Base-by-base conservation (phyloP, 2,797 vertebrate genomes). In the Alauda arvensis region DNA sequence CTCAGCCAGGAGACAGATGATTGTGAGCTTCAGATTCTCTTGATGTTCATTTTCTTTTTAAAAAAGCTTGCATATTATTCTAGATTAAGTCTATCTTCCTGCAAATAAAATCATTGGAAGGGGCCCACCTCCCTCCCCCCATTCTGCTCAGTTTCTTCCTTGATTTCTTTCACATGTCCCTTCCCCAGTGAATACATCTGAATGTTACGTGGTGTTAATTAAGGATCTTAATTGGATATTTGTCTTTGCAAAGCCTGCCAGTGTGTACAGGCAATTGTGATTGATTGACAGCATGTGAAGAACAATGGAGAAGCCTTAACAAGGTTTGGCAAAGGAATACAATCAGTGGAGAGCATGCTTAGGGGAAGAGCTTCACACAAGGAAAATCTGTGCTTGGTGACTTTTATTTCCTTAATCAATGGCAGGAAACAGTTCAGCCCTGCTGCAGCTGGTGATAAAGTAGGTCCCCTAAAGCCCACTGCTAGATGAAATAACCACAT, bases 61-160 rank as follows among this genome's bases (percentile, higher is more conserved):
- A 86, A 56, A 5, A 24, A 87, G 40, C 83, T 87, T 90, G 60
- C 67, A 46, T 91, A 78, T 86, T 86, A 93, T 93, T 89, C 57
- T 60, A 69, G 56, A 70, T 91, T 93, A 91, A 93, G 92, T 90
- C 88, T 79, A 87, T 87, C 57, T 81, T 91, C 89, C 61, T 81
- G 70, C 49, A 88, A 87, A 89, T 92, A 92, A 92, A 91, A 81
- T 92, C 56, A 40, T 85, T 92, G 89, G 87, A 95, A 95, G 69
- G 40, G 62, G 85, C 85, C 76, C 87, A 79, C 59, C 12, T 53
- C 26, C 67, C 70, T 91, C 24, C 82, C 63, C 51, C 31, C 43
- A 43, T 87, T 85, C 71, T 91, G 71, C 43, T 68, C 48, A 34
- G 57, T 71, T 93, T 82, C 74, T 91, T 89, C 77, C 74, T 87